Evolutionary conservation across 1,140 invertebrate genomes (phyloP).

Genomic region (Himalopsyche phryganea): DNA sequence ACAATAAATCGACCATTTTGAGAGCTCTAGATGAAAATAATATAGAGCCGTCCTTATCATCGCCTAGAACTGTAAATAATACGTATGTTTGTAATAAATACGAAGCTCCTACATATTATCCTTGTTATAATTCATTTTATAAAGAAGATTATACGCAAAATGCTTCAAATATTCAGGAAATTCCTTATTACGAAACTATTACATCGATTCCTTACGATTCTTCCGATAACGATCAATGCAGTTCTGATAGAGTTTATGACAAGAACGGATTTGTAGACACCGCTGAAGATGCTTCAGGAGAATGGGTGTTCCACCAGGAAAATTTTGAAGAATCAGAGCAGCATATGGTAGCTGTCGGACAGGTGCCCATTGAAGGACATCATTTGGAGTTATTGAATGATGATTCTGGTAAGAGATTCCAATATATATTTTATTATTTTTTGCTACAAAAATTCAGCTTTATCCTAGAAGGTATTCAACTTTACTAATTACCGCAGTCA

Average conservation of each 20-base stretch:
- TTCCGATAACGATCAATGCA: constrained; percentile 17
- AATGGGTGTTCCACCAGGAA: constrained; percentile 2
- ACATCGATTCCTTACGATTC: constrained; percentile 7
- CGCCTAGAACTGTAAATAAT: no score
- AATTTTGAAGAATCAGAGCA: not conserved
- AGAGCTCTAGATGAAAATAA: constrained; percentile 4
- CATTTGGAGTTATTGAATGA: constrained; percentile 15
- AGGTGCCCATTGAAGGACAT: not conserved
- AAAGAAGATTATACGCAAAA: no score
- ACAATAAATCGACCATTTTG: constrained; percentile 18
- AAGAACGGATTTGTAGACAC: not conserved
- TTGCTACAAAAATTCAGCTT: no score
- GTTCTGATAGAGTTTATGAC: constrained; percentile 13
- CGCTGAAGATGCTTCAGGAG: not conserved
- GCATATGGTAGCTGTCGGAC: not conserved
- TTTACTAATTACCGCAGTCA: no score
- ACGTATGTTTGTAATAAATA: no score
- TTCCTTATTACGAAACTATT: not conserved
- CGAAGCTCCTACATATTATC: no score
- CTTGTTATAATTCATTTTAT: no score
- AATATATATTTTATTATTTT: no score
- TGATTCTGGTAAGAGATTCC: constrained; percentile 15
- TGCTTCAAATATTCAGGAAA: no score
- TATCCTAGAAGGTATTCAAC: no score
- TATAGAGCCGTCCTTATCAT: no score